A percentile compares a stretch with the other conserved stretches of the same genome.
Conservation (phyloP, 2,113 vertebrate genomes). For the Oxyruncus cristatus region DNA sequence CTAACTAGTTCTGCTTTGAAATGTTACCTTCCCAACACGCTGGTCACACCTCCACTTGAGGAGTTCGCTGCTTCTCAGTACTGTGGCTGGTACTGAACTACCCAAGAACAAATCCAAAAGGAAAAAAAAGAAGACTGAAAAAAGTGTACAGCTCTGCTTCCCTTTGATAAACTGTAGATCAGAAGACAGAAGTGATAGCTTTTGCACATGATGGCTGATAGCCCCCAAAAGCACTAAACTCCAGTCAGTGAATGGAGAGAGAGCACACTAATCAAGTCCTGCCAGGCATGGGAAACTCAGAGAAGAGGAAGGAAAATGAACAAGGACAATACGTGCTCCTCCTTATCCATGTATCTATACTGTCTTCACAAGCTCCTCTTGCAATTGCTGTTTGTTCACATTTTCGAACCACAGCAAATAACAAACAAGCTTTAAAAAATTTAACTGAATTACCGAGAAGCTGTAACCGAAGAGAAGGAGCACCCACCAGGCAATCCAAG, state of each 20-base stretch:
- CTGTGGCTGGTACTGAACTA: not conserved
- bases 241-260: not conserved
- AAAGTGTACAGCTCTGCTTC: not conserved
- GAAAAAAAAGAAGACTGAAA: not conserved
- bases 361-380: not conserved
- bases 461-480: not conserved
- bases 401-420: not conserved
- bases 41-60: not conserved
- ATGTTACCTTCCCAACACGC: not conserved
- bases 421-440: not conserved
- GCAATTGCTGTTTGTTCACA: not conserved
- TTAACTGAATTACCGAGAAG: not conserved
- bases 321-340: not conserved
- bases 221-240: not conserved
- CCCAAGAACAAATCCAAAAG: not conserved
- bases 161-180: not conserved
- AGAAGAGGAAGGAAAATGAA: slow-evolving; percentile 14
- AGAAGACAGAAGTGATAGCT: not conserved
- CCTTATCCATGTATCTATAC: not conserved
- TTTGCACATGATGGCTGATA: not conserved
- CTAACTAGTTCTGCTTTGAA: not conserved
- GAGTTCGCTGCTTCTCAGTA: not conserved
- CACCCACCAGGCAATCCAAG: not conserved
- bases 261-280: not conserved
- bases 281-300: not conserved